Percentiles rank a stretch among this genome's conserved stretches.
phyloP scores from a whole-genome alignment of 1,140 invertebrate genomes.

The Aphaenogaster ashmeadi region DNA sequence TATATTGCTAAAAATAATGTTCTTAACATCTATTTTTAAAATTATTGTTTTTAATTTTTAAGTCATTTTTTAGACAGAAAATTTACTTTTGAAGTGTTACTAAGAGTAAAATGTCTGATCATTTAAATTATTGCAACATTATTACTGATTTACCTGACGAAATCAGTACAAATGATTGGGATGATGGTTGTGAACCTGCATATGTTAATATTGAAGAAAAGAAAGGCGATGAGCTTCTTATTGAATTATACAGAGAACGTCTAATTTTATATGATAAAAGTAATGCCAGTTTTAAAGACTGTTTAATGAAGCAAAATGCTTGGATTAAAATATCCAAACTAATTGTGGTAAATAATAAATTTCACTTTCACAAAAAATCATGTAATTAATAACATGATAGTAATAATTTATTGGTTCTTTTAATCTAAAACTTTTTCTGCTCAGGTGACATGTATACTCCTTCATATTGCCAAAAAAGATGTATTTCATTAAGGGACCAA shows the following conservation, averaged over 20 bases:
- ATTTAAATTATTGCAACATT: background rate
- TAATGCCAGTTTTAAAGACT: background rate
- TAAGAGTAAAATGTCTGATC: background rate
- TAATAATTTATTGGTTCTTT: no score
- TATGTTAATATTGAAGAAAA: slow-evolving; percentile 11
- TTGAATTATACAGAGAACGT: slow-evolving; percentile 20
- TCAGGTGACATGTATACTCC: no score
- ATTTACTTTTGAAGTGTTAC: no score
- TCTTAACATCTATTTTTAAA: background rate
- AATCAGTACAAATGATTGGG: background rate
- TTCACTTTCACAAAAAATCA: background rate
- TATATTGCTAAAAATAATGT: background rate
- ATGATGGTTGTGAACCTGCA: background rate
- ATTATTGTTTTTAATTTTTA: background rate
- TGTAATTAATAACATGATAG: slow-evolving; percentile 11
- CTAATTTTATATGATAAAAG: slow-evolving; percentile 11
- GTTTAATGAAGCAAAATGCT: slow-evolving; percentile 10
- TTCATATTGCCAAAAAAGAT: no score
- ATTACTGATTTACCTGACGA: background rate
- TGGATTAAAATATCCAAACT: slow-evolving; percentile 7
- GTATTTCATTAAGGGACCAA: no score
- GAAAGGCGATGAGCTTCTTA: background rate
- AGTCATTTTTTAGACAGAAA: no score
- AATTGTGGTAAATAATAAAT: slow-evolving; percentile 12
- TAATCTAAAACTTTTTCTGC: no score